Evolutionary conservation across 2,113 vertebrate genomes (phyloP), one percentile per base, ranked within the genome.

Genomic region (Amia ocellicauda): DNA sequence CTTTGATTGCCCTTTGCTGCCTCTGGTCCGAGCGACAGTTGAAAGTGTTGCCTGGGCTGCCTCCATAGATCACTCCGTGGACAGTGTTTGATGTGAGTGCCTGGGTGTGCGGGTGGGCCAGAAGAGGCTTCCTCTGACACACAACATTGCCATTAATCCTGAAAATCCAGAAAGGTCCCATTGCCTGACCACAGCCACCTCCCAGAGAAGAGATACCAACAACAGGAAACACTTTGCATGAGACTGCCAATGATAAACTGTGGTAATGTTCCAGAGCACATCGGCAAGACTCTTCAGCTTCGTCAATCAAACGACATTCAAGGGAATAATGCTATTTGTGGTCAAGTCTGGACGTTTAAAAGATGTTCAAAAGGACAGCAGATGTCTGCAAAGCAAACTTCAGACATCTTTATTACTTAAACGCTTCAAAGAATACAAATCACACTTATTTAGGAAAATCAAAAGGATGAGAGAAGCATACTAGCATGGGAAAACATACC

Each of bases 31-130:
- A 54, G 51, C 11, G 51, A 14, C 20, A 27, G 51, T 10, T 54
- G 51, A 54, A 54, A 54, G 51, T 54, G 20, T 54, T 54, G 51
- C 4, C 20, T 54, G 51, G 5, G 20, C 51, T 22, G 51, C 51
- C 51, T 11, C 10, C 51, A 54, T 54, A 54, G 20, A 54, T 54
- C 51, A 54, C 51, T 22, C 51, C 10, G 3, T 11, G 24, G 20
- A 7, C 51, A 54, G 11, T 24, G 20, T 54, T 54, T 54, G 51
- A 54, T 54, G 11, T 54, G 20, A 54, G 20, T 9, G 24, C 22
- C 14, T 54, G n/a, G 8, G 51, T 24, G 3, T 54, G 51, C 24
- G 51, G 51, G 51, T 54, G 51, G 51, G 51, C 51, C 22, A 3
- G 11, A 11, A 54, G 10, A 24, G 11, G 51, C 10, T 23, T 54